These are phyloP conservation scores for Mixornis gularis DNA, from an alignment of 2,113 vertebrate genomes.

Conservation along the genomic window DNA sequence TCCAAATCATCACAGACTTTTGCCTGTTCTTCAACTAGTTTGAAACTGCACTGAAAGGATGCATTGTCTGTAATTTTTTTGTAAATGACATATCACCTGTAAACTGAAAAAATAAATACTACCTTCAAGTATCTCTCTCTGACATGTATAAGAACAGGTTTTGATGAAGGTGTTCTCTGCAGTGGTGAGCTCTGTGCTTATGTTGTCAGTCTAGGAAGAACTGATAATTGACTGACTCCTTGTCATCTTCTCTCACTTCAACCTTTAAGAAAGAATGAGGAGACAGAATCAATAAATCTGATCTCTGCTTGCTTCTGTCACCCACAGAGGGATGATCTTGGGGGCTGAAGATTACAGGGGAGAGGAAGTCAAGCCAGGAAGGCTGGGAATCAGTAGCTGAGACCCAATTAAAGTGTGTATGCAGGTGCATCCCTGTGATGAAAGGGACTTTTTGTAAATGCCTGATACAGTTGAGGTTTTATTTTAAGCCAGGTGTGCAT, in stretches of 20 bases:
- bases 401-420: neutral
- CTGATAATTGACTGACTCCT: neutral
- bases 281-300: neutral
- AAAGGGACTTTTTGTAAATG: neutral
- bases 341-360: neutral
- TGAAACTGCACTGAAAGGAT: constrained; percentile 79
- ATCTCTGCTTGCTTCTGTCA: neutral
- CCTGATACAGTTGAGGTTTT: neutral
- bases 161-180: neutral
- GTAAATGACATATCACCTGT: constrained; percentile 78
- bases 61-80: constrained; percentile 74
- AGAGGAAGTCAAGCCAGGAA: neutral
- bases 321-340: neutral
- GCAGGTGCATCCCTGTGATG: neutral
- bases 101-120: constrained; percentile 81
- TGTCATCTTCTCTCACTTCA: neutral
- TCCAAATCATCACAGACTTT: constrained; percentile 67
- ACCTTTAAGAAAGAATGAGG: neutral
- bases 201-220: neutral
- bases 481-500: neutral
- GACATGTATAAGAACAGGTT: constrained; percentile 30
- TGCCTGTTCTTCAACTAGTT: constrained; percentile 73
- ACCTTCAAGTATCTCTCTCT: constrained; percentile 65
- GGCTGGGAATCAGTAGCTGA: neutral
- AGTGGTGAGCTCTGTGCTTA: neutral